Percentiles rank a stretch among this genome's conserved stretches.
These are phyloP conservation scores for Tetranychus truncatus DNA, from an alignment of 2,888 invertebrate species.

Conservation along the genomic window DNA sequence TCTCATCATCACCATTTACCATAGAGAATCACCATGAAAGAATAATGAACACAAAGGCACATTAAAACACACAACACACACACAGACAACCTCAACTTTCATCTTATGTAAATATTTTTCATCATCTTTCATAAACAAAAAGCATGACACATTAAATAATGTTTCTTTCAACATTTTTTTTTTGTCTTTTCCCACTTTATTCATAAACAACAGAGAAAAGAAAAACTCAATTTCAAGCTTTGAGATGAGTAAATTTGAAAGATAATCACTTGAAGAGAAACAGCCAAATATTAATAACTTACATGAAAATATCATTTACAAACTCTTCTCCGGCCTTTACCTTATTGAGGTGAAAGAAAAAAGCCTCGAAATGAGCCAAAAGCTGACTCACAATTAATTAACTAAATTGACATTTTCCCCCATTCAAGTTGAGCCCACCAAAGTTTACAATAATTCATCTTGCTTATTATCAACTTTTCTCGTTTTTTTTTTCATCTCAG, in stretches of 20 bases:
- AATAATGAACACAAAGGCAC: neutral
- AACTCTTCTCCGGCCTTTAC: too few species aligned
- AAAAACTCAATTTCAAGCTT: too few species aligned
- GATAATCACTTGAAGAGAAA: too few species aligned
- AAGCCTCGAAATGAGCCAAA: neutral
- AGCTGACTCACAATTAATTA: neutral
- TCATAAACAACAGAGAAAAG: too few species aligned
- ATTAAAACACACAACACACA: neutral
- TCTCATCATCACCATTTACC: neutral
- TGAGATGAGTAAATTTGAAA: too few species aligned
- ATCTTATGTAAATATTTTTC: neutral
- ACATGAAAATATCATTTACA: too few species aligned
- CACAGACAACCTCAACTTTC: neutral
- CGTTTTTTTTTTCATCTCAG: too few species aligned
- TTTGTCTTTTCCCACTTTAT: too few species aligned
- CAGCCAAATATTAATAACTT: too few species aligned
- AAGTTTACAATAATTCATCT: neutral
- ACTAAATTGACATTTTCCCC: neutral
- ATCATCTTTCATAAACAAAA: neutral
- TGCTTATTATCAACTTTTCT: too few species aligned
- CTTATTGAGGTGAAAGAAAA: neutral
- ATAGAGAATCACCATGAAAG: neutral
- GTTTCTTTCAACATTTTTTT: neutral
- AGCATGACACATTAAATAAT: neutral
- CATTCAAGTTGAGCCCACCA: too few species aligned